Evolutionary conservation across 2,797 vertebrate species (phyloP), one percentile per base, ranked within the genome.

Genomic region (Odontamblyopus lacepedii): DNA sequence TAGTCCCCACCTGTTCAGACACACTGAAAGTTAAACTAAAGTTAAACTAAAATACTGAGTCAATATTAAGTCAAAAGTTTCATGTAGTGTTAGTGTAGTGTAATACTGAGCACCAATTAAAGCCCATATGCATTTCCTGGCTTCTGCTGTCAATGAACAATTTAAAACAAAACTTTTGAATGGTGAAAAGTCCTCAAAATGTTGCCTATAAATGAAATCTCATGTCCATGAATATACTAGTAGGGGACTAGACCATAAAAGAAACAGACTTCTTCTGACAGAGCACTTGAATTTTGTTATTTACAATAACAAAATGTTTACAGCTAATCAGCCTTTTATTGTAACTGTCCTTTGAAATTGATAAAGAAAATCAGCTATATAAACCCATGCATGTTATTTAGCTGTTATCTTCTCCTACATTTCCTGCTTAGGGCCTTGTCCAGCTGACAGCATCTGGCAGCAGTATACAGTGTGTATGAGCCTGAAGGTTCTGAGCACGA

Each of bases 401-500:
- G 78, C 53, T 68, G 74, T 66, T 60, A 75, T 79, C 61, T 19
- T 41, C 44, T 68, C 15, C 72, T 55, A 66, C 64, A 30, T 41
- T 68, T 66, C 55, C 50, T 44, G 50, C 70, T 66, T 41, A 41
- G 16, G 75, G 69, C 13, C 0, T 9, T 19, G 26, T 77, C 73
- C 71, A 63, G 78, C 68, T 73, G 64, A 73, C 64, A 74, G 70
- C 74, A 65, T 48, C 77, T 76, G 74, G 69, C 77, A 74, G 63
- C 66, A 38, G 77, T 60, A 57, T 68, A 69, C 70, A 38, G 77
- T 60, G 51, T 68, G 67, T 71, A 64, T 69, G 60, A 12, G 65
- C 76, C 76, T 80, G 68, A 84, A 85, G 80, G 73, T 75, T 76
- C 75, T 76, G 74, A 78, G 78, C 68, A 79, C 86, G 76, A 72